Conservation (phyloP, 2,888 invertebrate genomes). For the Chloroclysta siterata region DNA sequence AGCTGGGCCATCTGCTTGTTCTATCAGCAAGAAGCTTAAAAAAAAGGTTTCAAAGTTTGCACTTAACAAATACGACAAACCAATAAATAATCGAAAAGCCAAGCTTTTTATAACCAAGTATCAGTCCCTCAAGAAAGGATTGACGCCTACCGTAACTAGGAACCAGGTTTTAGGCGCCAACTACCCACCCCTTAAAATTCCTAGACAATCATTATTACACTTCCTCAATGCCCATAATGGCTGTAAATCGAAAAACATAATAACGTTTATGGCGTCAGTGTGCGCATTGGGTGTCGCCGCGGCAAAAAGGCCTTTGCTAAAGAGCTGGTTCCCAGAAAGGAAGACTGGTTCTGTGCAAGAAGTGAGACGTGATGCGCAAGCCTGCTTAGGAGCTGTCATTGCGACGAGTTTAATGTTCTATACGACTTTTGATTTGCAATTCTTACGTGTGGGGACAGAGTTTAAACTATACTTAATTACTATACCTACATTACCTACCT, state of each 20-base stretch:
- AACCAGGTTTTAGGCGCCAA: background rate
- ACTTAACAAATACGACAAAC: too few species aligned
- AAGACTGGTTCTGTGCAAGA: conserved; percentile 56
- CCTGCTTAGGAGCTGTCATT: conserved; percentile 45
- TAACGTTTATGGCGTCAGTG: conserved; percentile 25
- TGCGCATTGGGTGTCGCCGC: conserved; percentile 8
- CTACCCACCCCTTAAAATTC: conserved; percentile 12
- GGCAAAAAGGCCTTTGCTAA: conserved; percentile 42
- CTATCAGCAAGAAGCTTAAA: too few species aligned
- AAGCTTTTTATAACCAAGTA: too few species aligned
- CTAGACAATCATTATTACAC: conserved; percentile 21
- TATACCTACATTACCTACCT: too few species aligned
- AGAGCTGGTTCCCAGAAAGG: conserved; percentile 58
- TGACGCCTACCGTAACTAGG: background rate
- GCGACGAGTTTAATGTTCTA: conserved; percentile 38
- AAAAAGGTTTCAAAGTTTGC: too few species aligned
- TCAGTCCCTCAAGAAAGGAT: background rate
- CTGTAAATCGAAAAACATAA: conserved; percentile 22
- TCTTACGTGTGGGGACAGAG: background rate
- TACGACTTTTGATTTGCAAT: conserved; percentile 31
- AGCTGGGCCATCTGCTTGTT: too few species aligned
- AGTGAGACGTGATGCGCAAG: conserved; percentile 60
- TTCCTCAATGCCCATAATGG: conserved; percentile 35
- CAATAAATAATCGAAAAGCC: too few species aligned
- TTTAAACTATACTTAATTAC: background rate